Base-by-base conservation (phyloP, 2,797 vertebrate species). In the Philypnodon macrostomus region DNA sequence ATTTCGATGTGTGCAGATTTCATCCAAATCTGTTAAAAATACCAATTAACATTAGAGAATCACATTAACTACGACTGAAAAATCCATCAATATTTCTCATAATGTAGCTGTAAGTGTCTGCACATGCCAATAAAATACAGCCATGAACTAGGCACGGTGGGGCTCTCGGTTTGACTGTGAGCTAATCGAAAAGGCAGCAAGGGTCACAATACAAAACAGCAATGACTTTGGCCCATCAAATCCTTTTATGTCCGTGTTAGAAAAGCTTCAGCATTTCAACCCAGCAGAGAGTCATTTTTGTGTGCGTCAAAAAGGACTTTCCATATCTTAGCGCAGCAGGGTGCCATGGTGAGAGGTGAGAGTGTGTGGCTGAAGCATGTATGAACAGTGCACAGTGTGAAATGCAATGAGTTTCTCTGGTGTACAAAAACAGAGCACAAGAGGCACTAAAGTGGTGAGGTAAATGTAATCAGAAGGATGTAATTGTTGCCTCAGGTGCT, bases 181-280 rank as follows among this genome's bases (percentile, higher is more conserved):
- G 4, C 44, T 36, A 29, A 73, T 51, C 23, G 27, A 36, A 58
- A 21, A 40, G 41, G 35, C 45, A 75, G 19, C 32, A 36, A 40
- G 24, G 39, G 40, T 57, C 42, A 40, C 27, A 31, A 34, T 17
- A 39, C 21, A 47, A 37, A 58, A 53, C 10, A 45, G 19, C 38
- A 13, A 32, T 18, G 51, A 52, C 45, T 52, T 13, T 23, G 8
- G 18, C 32, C 31, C 27, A 31, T 59, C 27, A 57, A 67, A 59
- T 40, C 17, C 14, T 53, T 57, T 59, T 17, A 46, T 57, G 51
- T 29, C 33, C 7, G 7, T 13, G 7, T 57, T 26, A 1, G 47
- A 21, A 58, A 47, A 53, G 5, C 17, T 13, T n/a, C n/a, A n/a
- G 46, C 5, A 24, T 50, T 59, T 51, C 17, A 51, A 4, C 14